Evolutionary conservation across 1,140 invertebrate species (phyloP).

Genomic region (Schlechtendalia chinensis): DNA sequence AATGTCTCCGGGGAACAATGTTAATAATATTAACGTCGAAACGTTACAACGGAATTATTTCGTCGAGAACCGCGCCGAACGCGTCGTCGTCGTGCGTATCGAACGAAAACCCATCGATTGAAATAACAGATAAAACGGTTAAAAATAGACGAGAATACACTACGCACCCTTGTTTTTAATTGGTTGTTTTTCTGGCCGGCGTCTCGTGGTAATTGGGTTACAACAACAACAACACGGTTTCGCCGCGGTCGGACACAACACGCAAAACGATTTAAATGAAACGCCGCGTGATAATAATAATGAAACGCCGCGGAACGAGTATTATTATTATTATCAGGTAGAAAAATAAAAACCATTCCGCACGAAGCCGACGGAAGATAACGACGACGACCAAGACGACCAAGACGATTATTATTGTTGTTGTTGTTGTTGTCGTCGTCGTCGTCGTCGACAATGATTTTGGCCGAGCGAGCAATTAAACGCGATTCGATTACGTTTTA

Average conservation of each 20-base stretch:
- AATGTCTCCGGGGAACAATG: too few relatives aligned
- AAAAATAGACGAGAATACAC: neutral
- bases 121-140: constrained; percentile 1
- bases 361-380: neutral
- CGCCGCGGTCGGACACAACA: neutral
- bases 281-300: too few relatives aligned
- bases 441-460: neutral
- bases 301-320: too few relatives aligned
- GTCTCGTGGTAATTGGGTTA: constrained; percentile 6
- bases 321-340: too few relatives aligned
- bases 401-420: neutral
- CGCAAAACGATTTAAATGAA: too few relatives aligned
- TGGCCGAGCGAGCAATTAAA: too few relatives aligned
- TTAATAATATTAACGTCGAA: neutral
- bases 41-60: too few relatives aligned
- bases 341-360: neutral
- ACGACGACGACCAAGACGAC: neutral
- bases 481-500: too few relatives aligned
- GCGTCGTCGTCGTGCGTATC: neutral
- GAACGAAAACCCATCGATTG: neutral
- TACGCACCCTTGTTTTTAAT: neutral
- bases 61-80: too few relatives aligned
- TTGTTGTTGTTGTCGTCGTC: neutral
- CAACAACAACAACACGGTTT: neutral
- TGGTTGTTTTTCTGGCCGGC: constrained; percentile 4